Base-by-base conservation (phyloP, 2,113 vertebrate species). In the Empidonax alnorum region DNA sequence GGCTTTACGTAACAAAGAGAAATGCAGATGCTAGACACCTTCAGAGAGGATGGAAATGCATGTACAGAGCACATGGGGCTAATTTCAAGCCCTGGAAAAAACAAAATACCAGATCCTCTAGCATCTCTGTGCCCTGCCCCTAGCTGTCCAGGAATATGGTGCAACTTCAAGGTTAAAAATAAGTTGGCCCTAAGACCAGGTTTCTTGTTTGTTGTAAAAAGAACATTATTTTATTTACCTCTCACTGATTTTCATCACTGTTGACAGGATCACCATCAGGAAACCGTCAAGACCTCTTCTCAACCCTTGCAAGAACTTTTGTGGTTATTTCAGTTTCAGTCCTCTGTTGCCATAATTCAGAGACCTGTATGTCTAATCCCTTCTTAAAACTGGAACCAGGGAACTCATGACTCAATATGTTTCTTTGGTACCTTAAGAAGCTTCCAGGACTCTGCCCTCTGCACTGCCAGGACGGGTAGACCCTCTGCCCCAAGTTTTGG, bases 351-450 rank as follows among this genome's bases (percentile, higher is more conserved):
- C 10, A 1, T 52, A 65, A 84, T 35, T 79, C 41, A 52, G n/a
- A 56, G n/a, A 44, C 25, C 10, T 41, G 7, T 46, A n/a, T 33
- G 18, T 56, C 18, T 37, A 53, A 28, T 33, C 19, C 21, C 23
- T 46, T 39, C 69, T 72, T 41, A 55, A 84, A 80, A 42, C 22
- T 7, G 9, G 20, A 53, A 75, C 37, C 49, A 15, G 12, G 63
- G 7, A 12, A 3, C 22, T 82, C 24, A 23, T 0, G 2, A 28
- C 30, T 84, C 72, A 13, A 0, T 46, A 16, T 14, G 23, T 66
- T 92, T 55, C 39, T 50, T 72, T 2, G 0, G 42, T 37, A 18
- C n/a, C 10, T 69, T 21, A 41, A 47, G 77, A 67, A 47, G 22
- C 4, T 63, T 74, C 69, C 47, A n/a, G 47, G 58, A 71, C 63